Evolutionary conservation across 2,113 vertebrate species (phyloP), one percentile per base, ranked within the genome.

Genomic region (Fulica atra): DNA sequence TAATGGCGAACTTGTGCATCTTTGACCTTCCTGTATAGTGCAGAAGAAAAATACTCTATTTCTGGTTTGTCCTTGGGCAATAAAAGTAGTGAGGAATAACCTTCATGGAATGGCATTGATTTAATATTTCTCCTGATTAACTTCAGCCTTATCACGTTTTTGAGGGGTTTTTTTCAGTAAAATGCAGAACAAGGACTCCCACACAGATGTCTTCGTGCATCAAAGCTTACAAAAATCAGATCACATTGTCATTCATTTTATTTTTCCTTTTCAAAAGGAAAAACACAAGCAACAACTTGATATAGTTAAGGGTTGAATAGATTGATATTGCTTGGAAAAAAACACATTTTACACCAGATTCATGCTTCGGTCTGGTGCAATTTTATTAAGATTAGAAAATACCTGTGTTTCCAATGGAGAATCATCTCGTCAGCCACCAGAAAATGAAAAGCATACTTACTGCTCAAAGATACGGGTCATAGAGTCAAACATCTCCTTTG

Each of bases 361-460:
- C 61, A 14, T 36, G 21, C 26, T 84, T 42, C 17, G 33, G 13
- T 6, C n/a, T 31, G 8, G 31, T 68, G 25, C 19, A 21, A 13
- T 51, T 79, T 93, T 35, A 71, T 81, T 53, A 64, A 71, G 42
- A n/a, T 92, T 81, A 91, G 42, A 26, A 91, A 78, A 81, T 44
- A 78, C 1, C 14, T 38, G 8, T 59, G 9, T 82, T 82, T 89
- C 50, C 59, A 86, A 26, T 10, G 8, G 19, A 53, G 5, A 7
- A 59, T 87, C 28, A 33, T 66, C 59, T 72, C 57, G 54, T 54
- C 24, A 68, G 24, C 28, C 60, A 70, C 16, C 20, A 66, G 40
- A 79, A 80, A 77, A 42, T 50, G 53, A 79, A 92, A 87, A n/a
- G 11, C 25, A 29, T 36, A 17, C 11, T 60, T 53, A n/a, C 23